These are phyloP conservation scores for Idris sp. DNA, from an alignment of 1,140 invertebrate species.

Conservation along the genomic window DNA sequence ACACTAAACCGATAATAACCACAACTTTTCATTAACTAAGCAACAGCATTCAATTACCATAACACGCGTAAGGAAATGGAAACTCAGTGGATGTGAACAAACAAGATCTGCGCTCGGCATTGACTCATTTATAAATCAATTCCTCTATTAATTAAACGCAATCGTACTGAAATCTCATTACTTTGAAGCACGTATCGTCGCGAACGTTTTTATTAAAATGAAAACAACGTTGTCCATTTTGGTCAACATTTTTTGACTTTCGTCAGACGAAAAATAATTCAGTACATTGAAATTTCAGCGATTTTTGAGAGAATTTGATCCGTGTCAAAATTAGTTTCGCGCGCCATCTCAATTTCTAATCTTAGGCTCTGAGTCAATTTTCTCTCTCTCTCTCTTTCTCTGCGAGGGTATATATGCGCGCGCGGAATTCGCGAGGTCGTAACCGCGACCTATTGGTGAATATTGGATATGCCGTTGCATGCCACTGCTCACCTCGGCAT, in stretches of 20 bases:
- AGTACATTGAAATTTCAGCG: slow-evolving; percentile 35
- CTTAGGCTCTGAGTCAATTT: slow-evolving; percentile 56
- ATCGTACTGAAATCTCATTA: slow-evolving; percentile 37
- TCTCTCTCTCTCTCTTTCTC: too few relatives aligned
- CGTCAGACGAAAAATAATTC: too few relatives aligned
- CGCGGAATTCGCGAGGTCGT: slow-evolving; percentile 73
- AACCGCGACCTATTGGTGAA: slow-evolving; percentile 76
- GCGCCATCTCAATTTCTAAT: slow-evolving; percentile 55
- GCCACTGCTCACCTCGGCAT: slow-evolving; percentile 74
- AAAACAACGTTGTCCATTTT: slow-evolving; percentile 13
- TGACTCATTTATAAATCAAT: slow-evolving; percentile 44
- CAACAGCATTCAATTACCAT: slow-evolving; percentile 28
- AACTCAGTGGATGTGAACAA: slow-evolving; percentile 11
- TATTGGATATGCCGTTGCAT: slow-evolving; percentile 76
- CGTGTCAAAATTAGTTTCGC: slow-evolving; percentile 54
- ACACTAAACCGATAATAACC: background rate
- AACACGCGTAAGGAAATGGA: slow-evolving; percentile 30
- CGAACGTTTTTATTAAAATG: slow-evolving; percentile 20
- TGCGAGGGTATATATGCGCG: slow-evolving; percentile 63
- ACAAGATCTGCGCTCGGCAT: slow-evolving; percentile 6
- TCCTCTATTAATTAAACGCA: slow-evolving; percentile 34
- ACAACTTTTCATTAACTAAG: slow-evolving; percentile 1
- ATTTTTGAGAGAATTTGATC: slow-evolving; percentile 44
- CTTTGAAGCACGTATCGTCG: slow-evolving; percentile 13
- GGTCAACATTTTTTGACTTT: background rate